Evolutionary conservation across 2,797 vertebrate genomes (phyloP), one percentile per base, ranked within the genome.

Genomic region (Nannoperca australis): DNA sequence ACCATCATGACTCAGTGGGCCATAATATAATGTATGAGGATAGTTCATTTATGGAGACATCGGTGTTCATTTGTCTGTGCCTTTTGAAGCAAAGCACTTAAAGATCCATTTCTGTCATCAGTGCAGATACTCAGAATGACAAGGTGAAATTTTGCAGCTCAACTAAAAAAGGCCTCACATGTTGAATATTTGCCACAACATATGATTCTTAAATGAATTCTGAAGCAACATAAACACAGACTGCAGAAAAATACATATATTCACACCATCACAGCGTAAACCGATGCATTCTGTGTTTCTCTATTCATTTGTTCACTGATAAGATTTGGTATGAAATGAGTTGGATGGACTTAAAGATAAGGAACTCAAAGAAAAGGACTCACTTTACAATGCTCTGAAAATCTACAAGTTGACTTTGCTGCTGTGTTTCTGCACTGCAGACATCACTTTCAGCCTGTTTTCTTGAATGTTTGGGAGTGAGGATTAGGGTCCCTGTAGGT

Each of bases 1-100:
- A 27, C 20, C 44, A 49, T 54, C 36, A 42, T 67, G 64, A 51
- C 45, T 76, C 36, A 63, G 40, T 32, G 53, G 45, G 50, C 18
- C 36, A n/a, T 40, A 49, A 70, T 18, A 27, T 15, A 27, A 4
- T 32, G 17, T 56, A 36, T 7, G 20, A 40, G 22, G 47, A 51
- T 3, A 20, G 8, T 53, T 54, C 15, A 42, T 62, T 55, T 47
- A 78, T 51, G 49, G 50, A 18, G 32, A 3, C 64, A 51, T 45
- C 11, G 47, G 13, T 1, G 18, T 55, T 40, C 6, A 42, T 59
- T 27, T 69, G 1, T 76, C 4, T 60, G 12, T 50, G 55, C 45
- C 51, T 59, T 60, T 42, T 66, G 24, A 34, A 24, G 38, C 14
- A 1, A 59, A 66, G 18, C 54, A 61, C 60, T 70, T 62, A 32